Evolutionary conservation across 2,113 vertebrate species (phyloP).

Genomic region (Stictonetta naevosa): DNA sequence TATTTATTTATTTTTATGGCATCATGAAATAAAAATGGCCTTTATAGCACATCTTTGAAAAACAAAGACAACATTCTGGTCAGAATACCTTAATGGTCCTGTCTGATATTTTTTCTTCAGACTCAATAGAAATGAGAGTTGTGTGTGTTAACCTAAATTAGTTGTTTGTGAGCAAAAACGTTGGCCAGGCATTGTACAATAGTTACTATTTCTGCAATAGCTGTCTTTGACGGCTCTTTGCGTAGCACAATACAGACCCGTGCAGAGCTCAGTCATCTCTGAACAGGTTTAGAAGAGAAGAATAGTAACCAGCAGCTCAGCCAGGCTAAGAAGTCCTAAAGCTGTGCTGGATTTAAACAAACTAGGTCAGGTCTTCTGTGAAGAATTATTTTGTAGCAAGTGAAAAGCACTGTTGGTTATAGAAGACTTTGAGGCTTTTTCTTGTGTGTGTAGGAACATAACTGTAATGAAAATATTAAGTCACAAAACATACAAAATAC

Average conservation of each 20-base stretch:
- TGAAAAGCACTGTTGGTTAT: slow-evolving; percentile 23
- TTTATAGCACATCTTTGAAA: neutral
- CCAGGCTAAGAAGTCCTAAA: neutral
- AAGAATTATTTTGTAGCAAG: neutral
- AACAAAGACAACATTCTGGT: neutral
- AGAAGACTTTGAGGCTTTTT: neutral
- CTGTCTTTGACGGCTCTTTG: neutral
- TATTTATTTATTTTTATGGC: neutral
- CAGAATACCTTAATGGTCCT: neutral
- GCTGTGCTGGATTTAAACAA: slow-evolving; percentile 8
- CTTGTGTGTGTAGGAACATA: neutral
- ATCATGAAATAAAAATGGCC: neutral
- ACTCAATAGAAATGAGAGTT: neutral
- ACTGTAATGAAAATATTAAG: neutral
- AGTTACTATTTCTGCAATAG: neutral
- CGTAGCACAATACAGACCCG: neutral
- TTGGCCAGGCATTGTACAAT: neutral
- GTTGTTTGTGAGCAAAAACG: neutral
- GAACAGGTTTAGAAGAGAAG: neutral
- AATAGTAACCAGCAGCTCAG: neutral
- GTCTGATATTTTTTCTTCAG: neutral
- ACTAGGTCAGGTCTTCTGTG: slow-evolving; percentile 8
- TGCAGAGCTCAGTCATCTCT: neutral
- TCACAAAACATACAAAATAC: neutral
- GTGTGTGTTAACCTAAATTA: neutral